These are phyloP conservation scores for Hypanus sabinus DNA, from an alignment of 2,113 vertebrate species.

Conservation along the genomic window DNA sequence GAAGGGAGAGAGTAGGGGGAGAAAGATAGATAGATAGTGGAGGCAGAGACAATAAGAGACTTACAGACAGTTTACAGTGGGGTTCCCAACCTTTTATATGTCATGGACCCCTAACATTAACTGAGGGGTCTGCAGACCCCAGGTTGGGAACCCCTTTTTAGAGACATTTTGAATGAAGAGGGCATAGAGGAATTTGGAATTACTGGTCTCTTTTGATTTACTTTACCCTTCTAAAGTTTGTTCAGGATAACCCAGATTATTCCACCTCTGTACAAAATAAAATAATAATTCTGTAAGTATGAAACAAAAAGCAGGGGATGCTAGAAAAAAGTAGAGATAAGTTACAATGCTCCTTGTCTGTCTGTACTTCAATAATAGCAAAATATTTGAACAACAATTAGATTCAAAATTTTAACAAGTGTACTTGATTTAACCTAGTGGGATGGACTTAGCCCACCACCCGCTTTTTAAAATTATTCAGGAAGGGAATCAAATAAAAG, in stretches of 20 bases:
- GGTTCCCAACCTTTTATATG: too few species aligned
- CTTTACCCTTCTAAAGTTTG: too few species aligned
- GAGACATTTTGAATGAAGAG: too few species aligned
- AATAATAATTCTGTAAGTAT: background rate
- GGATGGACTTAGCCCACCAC: background rate
- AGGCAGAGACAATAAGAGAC: too few species aligned
- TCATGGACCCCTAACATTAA: too few species aligned
- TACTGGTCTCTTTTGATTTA: too few species aligned
- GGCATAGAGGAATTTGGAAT: too few species aligned
- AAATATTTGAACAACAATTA: background rate
- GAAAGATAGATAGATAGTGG: too few species aligned
- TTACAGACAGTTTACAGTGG: too few species aligned
- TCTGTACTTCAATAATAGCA: background rate
- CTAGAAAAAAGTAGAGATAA: background rate
- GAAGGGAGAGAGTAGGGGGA: accelerated
- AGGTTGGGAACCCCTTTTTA: too few species aligned
- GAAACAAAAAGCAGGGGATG: background rate
- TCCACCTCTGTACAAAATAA: background rate
- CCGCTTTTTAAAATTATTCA: background rate
- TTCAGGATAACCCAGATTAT: too few species aligned
- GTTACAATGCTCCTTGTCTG: background rate
- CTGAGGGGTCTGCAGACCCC: too few species aligned
- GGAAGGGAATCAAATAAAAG: background rate
- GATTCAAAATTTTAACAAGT: background rate
- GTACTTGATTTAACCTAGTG: background rate